Evolutionary conservation across 2,113 vertebrate genomes (phyloP).

Genomic region (Microcebus murinus): DNA sequence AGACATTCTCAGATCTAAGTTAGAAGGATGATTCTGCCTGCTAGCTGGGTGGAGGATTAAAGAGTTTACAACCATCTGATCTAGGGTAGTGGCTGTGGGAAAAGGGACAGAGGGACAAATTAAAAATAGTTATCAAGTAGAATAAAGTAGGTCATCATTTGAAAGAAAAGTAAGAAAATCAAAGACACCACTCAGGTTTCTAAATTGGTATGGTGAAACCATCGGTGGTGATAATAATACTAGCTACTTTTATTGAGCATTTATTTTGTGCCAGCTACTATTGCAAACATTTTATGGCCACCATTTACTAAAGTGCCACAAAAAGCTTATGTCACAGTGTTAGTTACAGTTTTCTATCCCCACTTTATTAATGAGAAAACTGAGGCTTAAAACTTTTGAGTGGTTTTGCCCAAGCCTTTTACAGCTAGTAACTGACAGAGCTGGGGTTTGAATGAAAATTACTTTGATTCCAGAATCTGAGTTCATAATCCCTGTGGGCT

Average conservation of each 20-base stretch:
- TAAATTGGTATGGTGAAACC: not conserved
- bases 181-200: not conserved
- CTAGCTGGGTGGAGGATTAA: not conserved
- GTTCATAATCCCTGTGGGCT: not conserved
- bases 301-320: not conserved
- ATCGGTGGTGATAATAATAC: not conserved
- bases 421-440: not conserved
- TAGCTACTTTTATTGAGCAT: not conserved
- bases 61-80: conserved; percentile 27
- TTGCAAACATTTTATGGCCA: not conserved
- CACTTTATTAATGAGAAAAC: not conserved
- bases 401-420: not conserved
- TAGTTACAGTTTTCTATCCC: not conserved
- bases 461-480: not conserved
- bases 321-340: not conserved
- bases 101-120: conserved; percentile 44
- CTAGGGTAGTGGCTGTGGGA: conserved; percentile 48
- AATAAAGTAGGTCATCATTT: conserved; percentile 39
- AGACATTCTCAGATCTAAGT: not conserved
- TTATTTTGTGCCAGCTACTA: not conserved
- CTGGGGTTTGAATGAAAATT: not conserved
- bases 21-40: not conserved
- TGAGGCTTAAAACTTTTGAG: not conserved
- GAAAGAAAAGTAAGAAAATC: conserved; percentile 22
- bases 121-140: conserved; percentile 34